Base-by-base conservation (phyloP, 2,113 vertebrate species). In the Corythaeola cristata region DNA sequence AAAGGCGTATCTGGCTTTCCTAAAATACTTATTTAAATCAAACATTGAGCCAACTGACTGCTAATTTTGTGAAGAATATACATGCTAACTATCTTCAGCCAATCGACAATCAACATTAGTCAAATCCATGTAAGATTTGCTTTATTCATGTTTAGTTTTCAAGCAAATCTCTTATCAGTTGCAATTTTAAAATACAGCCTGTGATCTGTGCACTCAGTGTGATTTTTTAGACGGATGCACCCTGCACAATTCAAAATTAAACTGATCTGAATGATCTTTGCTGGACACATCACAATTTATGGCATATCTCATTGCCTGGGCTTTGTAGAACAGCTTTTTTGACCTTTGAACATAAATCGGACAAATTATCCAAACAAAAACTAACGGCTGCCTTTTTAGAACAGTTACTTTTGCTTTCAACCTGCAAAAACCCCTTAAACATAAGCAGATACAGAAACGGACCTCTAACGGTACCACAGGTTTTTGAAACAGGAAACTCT, bases 71-170 rank as follows among this genome's bases (percentile, higher is more conserved):
- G 90, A 87, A 95, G 72, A 90, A 82, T 50, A 33, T 37, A 81
- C 12, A 14, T 67, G 56, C 60, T 89, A 71, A 89, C 59, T 91
- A 66, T 79, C 66, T 73, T 69, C 68, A 81, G 88, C 93, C 87
- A 97, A 91, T 76, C 27, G 49, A 89, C 62, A 81, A 53, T 44
- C 52, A 82, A 44, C 3, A 9, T 90, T 88, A 97, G 93, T 95
- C 93, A 98, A 96, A 95, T 90, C 84, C 96, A 52, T 81, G 50
- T 94, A 97, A 97, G 67, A 86, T 85, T 95, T 96, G 88, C 93
- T 97, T 97, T 94, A 97, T 85, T 93, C 74, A 95, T 59, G 94
- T 96, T 95, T 73, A 74, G 86, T 66, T 97, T 95, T 89, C 66
- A 14, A 96, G 85, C 84, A 97, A 96, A 95, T 85, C 75, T 97